Evolutionary conservation across 2,113 vertebrate species (phyloP), one percentile per base, ranked within the genome.

Genomic region (Galeopterus variegatus): DNA sequence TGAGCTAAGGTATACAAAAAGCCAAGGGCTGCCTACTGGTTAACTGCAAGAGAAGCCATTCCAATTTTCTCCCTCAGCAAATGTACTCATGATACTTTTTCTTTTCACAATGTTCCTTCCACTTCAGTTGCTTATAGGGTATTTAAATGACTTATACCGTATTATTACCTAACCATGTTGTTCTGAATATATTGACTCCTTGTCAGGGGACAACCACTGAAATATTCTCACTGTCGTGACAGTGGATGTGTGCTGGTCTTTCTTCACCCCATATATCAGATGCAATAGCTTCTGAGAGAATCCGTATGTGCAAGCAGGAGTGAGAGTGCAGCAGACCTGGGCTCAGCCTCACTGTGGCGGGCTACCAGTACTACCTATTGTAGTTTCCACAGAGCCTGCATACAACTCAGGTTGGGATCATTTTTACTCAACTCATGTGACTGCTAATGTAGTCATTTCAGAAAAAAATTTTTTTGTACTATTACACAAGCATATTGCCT

Each of bases 321-420:
- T 1, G 15, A 21, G 1, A 14, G 0, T 2, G 0, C 7, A 12
- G 58, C n/a, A 1, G 23, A 28, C 18, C 19, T 54, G 15, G 58
- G 36, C 28, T 12, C 28, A 11, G 60, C n/a, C 45, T 31, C 41
- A 54, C 8, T 36, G 28, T 19, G 33, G 8, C 10, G 18, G 14
- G 41, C 31, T 77, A 56, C 41, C 41, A 41, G 41, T 41, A 41
- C 41, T 41, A 41, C 41, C 41, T 41, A 41, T 41, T 41, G 41
- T 41, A 41, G 41, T 45, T 3, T 21, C n/a, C 41, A 36, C 19
- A 3, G 5, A 65, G 41, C 5, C 12, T 8, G 6, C 11, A 26
- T 67, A 8, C 79, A 89, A 26, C 21, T 50, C 11, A 36, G 21
- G 21, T 72, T 81, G 41, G 45, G 62, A 48, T 73, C 45, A 52